phyloP scores from a whole-genome alignment of 2,888 invertebrate species.

The Drosophila kanekoi region DNA sequence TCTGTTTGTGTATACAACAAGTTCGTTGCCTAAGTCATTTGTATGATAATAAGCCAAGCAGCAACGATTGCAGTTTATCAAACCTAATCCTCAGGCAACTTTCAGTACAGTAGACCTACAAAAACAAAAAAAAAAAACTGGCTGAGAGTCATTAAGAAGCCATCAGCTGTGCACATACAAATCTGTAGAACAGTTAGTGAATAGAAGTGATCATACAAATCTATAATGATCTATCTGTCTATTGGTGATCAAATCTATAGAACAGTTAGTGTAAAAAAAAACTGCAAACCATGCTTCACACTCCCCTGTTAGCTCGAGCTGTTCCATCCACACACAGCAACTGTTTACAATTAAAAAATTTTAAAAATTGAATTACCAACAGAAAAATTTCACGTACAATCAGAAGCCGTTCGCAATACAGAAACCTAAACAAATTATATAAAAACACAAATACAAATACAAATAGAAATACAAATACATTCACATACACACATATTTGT shows the following conservation, averaged over 20 bases:
- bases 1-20: conserved; percentile 26
- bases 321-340: background rate
- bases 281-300: background rate
- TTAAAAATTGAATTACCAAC: conserved; percentile 13
- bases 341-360: background rate
- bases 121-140: background rate
- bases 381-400: conserved; percentile 17
- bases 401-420: conserved; percentile 16
- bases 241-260: too few relatives aligned
- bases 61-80: conserved; percentile 31
- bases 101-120: conserved; percentile 14
- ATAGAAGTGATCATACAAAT: too few relatives aligned
- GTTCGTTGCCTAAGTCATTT: conserved; percentile 65
- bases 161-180: conserved; percentile 25
- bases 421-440: conserved; percentile 47
- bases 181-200: background rate
- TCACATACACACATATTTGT: background rate
- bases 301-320: background rate
- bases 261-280: conserved; percentile 2
- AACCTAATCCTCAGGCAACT: conserved; percentile 31
- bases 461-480: conserved; percentile 3
- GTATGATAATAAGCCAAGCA: conserved; percentile 46
- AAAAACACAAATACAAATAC: conserved; percentile 10
- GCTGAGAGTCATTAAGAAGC: conserved; percentile 27
- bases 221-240: too few relatives aligned